phyloP scores from a whole-genome alignment of 2,113 vertebrate genomes.

The Lichenostomus cassidix region DNA sequence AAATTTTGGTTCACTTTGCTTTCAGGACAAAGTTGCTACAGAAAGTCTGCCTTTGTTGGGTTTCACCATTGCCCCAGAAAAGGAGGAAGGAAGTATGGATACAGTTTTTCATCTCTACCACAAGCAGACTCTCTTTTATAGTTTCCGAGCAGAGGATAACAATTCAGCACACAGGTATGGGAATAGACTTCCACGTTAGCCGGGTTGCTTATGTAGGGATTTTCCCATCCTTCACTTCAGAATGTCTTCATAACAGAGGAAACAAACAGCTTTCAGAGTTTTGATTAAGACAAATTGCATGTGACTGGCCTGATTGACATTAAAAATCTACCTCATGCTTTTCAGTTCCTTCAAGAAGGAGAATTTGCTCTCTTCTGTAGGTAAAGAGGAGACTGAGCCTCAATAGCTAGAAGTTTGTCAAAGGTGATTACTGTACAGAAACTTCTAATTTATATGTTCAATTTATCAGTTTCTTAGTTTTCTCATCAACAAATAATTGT shows the following conservation, averaged over 20 bases:
- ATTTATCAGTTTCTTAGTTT: neutral
- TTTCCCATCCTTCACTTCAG: neutral
- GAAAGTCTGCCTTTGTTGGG: slow-evolving; percentile 94
- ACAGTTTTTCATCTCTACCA: slow-evolving; percentile 93
- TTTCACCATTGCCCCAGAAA: slow-evolving; percentile 89
- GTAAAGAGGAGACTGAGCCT: neutral
- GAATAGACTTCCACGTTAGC: neutral
- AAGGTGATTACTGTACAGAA: neutral
- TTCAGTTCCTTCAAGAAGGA: neutral
- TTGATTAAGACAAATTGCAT: neutral
- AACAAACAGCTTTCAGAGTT: neutral
- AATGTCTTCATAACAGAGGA: neutral
- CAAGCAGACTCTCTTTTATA: slow-evolving; percentile 94
- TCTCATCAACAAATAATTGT: neutral
- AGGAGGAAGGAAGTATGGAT: slow-evolving; percentile 74
- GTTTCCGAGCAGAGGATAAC: slow-evolving; percentile 89
- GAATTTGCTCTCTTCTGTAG: neutral
- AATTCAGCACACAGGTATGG: slow-evolving; percentile 87
- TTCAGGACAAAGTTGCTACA: slow-evolving; percentile 90
- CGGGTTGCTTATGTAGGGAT: neutral
- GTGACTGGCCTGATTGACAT: neutral
- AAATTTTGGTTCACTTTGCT: neutral
- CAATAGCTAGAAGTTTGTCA: neutral
- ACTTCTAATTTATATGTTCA: neutral
- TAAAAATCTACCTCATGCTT: neutral